Evolutionary conservation across 2,113 vertebrate species (phyloP).

Genomic region (Erinaceus europaeus): DNA sequence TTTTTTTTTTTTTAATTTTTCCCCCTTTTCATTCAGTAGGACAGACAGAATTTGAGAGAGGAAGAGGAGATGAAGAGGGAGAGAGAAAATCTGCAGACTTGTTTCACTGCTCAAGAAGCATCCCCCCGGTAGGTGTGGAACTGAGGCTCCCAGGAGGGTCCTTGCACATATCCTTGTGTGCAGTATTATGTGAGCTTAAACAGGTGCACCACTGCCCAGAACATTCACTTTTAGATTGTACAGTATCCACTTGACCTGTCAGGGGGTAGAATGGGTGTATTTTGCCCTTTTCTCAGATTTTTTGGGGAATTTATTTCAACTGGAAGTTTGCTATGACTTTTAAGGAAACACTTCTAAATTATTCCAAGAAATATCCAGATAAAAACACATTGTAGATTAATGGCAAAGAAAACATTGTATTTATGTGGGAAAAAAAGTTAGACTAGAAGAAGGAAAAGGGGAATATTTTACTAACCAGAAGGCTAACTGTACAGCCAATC

Average conservation of each 20-base stretch:
- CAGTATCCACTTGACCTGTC: background rate
- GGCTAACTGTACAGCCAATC: slow-evolving; percentile 98
- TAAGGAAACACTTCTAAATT: slow-evolving; percentile 1
- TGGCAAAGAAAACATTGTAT: background rate
- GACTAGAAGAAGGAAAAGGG: background rate
- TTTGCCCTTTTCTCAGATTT: background rate
- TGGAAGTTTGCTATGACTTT: background rate
- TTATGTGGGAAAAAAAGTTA: slow-evolving; percentile 24
- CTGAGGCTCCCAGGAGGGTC: too few species aligned
- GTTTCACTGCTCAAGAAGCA: too few species aligned
- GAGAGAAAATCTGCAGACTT: too few species aligned
- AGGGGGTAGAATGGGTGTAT: background rate
- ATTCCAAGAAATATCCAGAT: slow-evolving; percentile 23
- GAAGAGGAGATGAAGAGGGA: too few species aligned
- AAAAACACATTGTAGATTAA: background rate
- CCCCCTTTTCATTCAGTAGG: too few species aligned
- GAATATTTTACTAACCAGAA: slow-evolving; percentile 89
- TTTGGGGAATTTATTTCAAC: slow-evolving; percentile 18
- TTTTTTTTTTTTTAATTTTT: too few species aligned
- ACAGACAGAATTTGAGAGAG: too few species aligned
- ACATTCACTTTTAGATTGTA: too few species aligned
- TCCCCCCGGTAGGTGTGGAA: too few species aligned
- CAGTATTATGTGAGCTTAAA: too few species aligned
- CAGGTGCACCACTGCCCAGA: too few species aligned
- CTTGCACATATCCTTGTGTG: too few species aligned